Evolutionary conservation across 2,797 vertebrate species (phyloP), one percentile per base, ranked within the genome.

Genomic region (Hybognathus amarus): DNA sequence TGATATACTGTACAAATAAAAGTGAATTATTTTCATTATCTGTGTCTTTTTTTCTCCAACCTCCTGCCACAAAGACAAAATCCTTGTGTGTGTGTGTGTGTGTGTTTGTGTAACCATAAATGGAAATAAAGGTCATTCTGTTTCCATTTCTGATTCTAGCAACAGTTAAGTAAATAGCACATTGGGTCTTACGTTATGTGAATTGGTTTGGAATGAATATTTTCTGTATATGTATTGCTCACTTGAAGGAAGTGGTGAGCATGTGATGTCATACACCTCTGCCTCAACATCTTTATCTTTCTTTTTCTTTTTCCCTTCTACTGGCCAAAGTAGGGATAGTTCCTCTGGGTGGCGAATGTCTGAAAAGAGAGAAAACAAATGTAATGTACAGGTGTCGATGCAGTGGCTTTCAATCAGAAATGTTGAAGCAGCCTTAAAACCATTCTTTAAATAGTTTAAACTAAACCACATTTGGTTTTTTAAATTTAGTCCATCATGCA

Each of bases 331-430:
- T 64, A 96, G 91, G 0, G 95, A 96, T 38, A 96, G 90, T 86
- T 96, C 95, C 87, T 96, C 95, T 0, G 94, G 92, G 63, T 93
- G 93, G 11, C 95, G 93, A 71, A 95, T 93, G 36, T 93, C 95
- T 96, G n/a, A 59, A 54, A 70, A 6, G 13, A 83, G 6, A 80
- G 22, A 70, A 13, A 27, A 80, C 36, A 52, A 38, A 47, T n/a
- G n/a, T 63, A 18, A 59, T 22, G 3, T 38, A 22, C 6, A 56
- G 22, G 9, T n/a, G 12, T 56, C 22, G 0, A n/a, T 10, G 4
- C 52, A 22, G 22, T 4, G 10, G 22, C n/a, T 56, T 56, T 47
- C 13, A 47, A 47, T 69, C 30, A 10, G 24, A 63, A 63, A 67
- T 67, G 18, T 67, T 22, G 18, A 67, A 11, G 64, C 30, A n/a